phyloP scores from a whole-genome alignment of 2,888 invertebrate species.

The Tenthredo mesomela region DNA sequence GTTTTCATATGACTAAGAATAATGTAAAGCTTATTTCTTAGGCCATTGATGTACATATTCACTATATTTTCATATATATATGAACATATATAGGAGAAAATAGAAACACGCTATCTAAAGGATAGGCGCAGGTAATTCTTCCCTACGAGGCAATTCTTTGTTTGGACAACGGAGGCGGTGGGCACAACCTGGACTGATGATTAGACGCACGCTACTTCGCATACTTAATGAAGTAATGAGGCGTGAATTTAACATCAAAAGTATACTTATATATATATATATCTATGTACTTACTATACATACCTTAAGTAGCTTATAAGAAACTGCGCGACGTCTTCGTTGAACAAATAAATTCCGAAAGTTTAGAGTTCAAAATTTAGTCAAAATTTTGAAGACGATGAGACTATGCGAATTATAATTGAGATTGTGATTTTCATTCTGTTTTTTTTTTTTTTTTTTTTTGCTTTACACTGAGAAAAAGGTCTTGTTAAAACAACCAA shows the following conservation, averaged over 20 bases:
- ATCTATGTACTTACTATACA: neutral
- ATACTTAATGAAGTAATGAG: conserved; percentile 33
- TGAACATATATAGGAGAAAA: neutral
- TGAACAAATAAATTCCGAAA: neutral
- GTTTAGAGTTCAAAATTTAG: neutral
- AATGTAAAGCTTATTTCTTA: neutral
- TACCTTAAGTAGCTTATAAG: neutral
- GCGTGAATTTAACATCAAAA: neutral
- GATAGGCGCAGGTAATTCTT: neutral
- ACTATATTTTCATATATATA: neutral
- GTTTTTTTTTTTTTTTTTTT: too few relatives aligned
- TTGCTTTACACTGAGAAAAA: too few relatives aligned
- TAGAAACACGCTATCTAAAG: neutral
- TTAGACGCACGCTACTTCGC: conserved; percentile 41
- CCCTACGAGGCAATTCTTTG: conserved; percentile 23
- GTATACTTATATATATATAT: neutral
- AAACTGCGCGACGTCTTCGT: neutral
- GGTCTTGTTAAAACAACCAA: too few relatives aligned
- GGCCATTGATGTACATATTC: neutral
- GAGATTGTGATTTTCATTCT: too few relatives aligned
- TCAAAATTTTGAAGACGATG: neutral
- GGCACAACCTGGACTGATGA: conserved; percentile 35
- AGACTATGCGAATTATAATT: too few relatives aligned
- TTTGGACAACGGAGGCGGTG: conserved; percentile 40
- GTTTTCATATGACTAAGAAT: neutral